Evolutionary conservation across 2,113 vertebrate genomes (phyloP), one percentile per base, ranked within the genome.

Genomic region (Myxocyprinus asiaticus): DNA sequence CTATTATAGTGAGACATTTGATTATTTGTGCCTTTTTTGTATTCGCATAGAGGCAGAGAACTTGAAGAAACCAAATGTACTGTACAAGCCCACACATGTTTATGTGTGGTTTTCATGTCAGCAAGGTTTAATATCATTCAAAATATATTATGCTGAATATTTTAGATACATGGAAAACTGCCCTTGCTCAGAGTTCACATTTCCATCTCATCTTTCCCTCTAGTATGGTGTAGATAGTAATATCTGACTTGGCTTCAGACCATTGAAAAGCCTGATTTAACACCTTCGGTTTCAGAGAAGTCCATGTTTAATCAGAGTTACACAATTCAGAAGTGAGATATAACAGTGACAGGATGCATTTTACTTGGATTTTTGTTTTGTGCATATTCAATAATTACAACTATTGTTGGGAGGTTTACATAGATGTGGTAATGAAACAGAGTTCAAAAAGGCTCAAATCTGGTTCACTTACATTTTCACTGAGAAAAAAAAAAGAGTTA

Each of bases 61-160:
- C 6, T 65, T 44, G n/a, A n/a, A n/a, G n/a, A 33, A 33, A 33
- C 22, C 3, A 3, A 3, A 33, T 33, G 22, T 33, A 33, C 22
- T 33, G 22, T 33, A 33, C 10, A 11, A 72, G 59, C 15, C 56
- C 17, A 64, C 50, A 42, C 65, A 59, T 15, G 44, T 17, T 44
- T 55, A 53, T 33, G 2, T 72, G 68, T 66, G 78, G 68, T 79
- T 74, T 74, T 67, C 15, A 47, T 74, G 63, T 74, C 78, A 61
- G 61, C 59, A 73, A 55, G 15, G 44, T 81, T 81, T 76, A 68
- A 75, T 67, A 68, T 76, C 56, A 68, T 55, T 67, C 64, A 67
- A 9, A 81, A 48, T 80, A 45, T 67, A 67, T 62, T 59, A 67
- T 67, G 63, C 22, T 67, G 78, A 67, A 74, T 74, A 59, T 51